These are phyloP conservation scores for crab-eating macaque (Macaca fascicularis) DNA, from an alignment of 2,113 vertebrate genomes.

Conservation along the genomic window T2T-MFA8v1.1 NC_088376.1:42302001-42302500, in stretches of 20 bases:
- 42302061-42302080: not conserved
- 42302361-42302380: too few species aligned
- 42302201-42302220: not conserved
- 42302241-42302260: not conserved
- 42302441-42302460: too few species aligned
- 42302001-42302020: not conserved
- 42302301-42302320: too few species aligned
- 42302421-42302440: too few species aligned
- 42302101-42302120: not conserved
- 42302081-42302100: not conserved
- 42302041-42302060: not conserved
- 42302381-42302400: too few species aligned
- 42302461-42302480: too few species aligned
- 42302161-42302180: not conserved
- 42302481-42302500: too few species aligned
- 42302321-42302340: too few species aligned
- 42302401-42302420: too few species aligned
- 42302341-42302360: too few species aligned
- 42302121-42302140: too few species aligned
- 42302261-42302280: not conserved
- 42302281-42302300: too few species aligned
- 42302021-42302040: not conserved
- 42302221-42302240: not conserved
- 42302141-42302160: not conserved
- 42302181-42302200: not conserved